phyloP scores from a whole-genome alignment of 2,888 invertebrate genomes.

The Drosophila histrio region DNA sequence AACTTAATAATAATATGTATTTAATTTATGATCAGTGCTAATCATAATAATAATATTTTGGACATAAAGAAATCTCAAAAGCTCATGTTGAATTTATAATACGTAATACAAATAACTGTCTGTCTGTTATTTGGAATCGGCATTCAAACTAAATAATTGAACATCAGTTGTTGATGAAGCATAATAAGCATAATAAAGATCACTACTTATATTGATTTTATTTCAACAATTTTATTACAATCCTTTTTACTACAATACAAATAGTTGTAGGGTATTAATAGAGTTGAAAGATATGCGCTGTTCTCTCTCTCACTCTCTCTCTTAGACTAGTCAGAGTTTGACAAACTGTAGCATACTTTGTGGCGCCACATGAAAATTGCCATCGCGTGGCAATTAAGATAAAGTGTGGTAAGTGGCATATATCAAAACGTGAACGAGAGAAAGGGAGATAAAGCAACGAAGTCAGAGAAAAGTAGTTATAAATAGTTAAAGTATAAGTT shows the following conservation, averaged over 20 bases:
- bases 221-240: neutral
- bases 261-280: neutral
- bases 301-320: neutral
- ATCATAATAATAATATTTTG: too few species aligned
- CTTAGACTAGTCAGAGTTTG: neutral
- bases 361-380: constrained; percentile 53
- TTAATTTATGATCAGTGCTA: too few species aligned
- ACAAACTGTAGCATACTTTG: constrained; percentile 41
- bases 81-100: too few species aligned
- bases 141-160: too few species aligned
- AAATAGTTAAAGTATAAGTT: neutral
- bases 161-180: too few species aligned
- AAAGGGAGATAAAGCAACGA: neutral
- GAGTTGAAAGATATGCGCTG: neutral
- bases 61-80: too few species aligned
- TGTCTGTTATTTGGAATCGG: too few species aligned
- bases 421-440: constrained; percentile 12
- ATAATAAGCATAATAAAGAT: too few species aligned
- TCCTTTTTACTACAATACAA: neutral
- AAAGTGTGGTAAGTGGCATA: constrained; percentile 48
- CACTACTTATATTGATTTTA: too few species aligned
- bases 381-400: constrained; percentile 66
- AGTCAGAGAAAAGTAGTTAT: neutral
- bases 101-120: too few species aligned
- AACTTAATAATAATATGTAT: too few species aligned